Conservation (phyloP, 1,140 invertebrate genomes). For the Macrobrachium nipponense region DNA sequence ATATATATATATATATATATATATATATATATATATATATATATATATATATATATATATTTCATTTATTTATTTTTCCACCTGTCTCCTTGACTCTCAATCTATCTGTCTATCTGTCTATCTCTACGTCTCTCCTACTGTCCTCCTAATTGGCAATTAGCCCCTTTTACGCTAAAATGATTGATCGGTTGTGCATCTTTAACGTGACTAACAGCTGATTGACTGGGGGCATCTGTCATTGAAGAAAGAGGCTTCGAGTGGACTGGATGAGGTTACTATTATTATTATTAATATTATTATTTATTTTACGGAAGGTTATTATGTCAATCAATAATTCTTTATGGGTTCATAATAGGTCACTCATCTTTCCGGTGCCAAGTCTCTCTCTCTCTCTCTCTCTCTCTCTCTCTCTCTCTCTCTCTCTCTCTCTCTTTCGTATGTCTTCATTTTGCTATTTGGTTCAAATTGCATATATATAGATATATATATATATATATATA, state of each 20-base stretch:
- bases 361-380: not conserved
- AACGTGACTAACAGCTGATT: too few relatives aligned
- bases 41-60: too few relatives aligned
- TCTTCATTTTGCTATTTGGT: not conserved
- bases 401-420: not conserved
- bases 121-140: not conserved
- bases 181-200: not conserved
- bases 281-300: too few relatives aligned
- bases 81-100: not conserved
- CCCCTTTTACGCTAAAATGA: not conserved
- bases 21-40: too few relatives aligned
- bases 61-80: not conserved
- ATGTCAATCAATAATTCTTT: not conserved
- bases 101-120: not conserved
- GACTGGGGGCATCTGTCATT: too few relatives aligned
- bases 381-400: not conserved
- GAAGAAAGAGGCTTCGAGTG: too few relatives aligned
- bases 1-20: too few relatives aligned
- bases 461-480: not conserved
- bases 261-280: too few relatives aligned
- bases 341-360: too few relatives aligned
- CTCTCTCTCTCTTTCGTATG: not conserved
- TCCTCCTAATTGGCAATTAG: not conserved
- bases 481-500: conserved; percentile 4
- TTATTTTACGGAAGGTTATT: not conserved